Conservation (phyloP, 2,797 vertebrate species). For the Schizothorax lantsangensis region DNA sequence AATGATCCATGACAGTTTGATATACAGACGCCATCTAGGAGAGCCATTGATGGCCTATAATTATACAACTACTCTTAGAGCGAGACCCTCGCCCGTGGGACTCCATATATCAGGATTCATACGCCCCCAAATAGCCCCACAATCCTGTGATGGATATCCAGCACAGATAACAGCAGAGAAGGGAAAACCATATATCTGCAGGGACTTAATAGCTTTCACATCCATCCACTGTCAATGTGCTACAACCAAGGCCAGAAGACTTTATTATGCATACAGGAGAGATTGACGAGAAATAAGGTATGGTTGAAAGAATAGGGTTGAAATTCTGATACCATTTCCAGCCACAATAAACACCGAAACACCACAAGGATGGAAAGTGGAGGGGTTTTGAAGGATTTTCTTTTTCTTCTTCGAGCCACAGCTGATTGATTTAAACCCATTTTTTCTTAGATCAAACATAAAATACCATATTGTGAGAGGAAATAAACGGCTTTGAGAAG, state of each 20-base stretch:
- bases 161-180: conserved; percentile 40
- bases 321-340: conserved; percentile 18
- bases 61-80: conserved; percentile 48
- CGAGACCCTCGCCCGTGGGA: conserved; percentile 17
- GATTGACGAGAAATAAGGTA: conserved; percentile 21
- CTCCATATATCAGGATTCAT: conserved; percentile 47
- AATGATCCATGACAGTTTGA: conserved; percentile 49
- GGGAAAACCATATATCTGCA: conserved; percentile 45
- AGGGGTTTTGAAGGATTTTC: background rate
- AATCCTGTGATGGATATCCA: conserved; percentile 50
- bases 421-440: conserved; percentile 11
- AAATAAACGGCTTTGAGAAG: background rate
- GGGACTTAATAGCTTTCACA: conserved; percentile 43
- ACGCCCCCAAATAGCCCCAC: conserved; percentile 20
- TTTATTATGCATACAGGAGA: conserved; percentile 53
- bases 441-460: background rate
- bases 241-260: conserved; percentile 53
- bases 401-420: background rate
- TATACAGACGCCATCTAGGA: conserved; percentile 46
- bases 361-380: background rate
- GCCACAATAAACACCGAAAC: background rate
- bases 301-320: conserved; percentile 17
- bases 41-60: conserved; percentile 50
- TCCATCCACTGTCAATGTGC: conserved; percentile 42
- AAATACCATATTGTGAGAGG: background rate